phyloP scores from a whole-genome alignment of 1,140 invertebrate genomes.

The Leptinotarsa texana region DNA sequence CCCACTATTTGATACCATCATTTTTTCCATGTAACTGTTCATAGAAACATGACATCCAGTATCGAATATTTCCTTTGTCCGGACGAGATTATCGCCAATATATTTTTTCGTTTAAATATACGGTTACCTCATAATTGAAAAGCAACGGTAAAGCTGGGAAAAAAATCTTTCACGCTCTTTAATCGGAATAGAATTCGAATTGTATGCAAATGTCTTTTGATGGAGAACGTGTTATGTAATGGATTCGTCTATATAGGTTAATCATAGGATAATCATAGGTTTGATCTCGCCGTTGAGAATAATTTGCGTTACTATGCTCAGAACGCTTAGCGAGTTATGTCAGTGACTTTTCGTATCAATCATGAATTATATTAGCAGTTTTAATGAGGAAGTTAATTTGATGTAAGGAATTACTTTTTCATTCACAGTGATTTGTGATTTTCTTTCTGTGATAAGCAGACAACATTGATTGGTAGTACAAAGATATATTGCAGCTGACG shows the following conservation, averaged over 20 bases:
- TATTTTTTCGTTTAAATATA: constrained; percentile 1
- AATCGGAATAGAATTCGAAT: constrained; percentile 2
- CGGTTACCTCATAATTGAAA: constrained; percentile 14
- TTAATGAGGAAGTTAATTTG: no score
- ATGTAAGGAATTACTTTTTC: no score
- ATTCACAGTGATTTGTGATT: no score
- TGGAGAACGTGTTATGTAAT: background rate
- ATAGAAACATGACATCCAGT: constrained; percentile 2
- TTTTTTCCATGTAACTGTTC: background rate
- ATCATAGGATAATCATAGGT: constrained; percentile 5
- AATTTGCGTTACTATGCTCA: background rate
- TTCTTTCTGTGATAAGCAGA: no score
- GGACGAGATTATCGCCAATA: background rate
- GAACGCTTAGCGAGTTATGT: background rate
- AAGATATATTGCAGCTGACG: no score
- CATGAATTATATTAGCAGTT: no score
- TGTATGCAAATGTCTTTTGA: constrained; percentile 10
- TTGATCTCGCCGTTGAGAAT: background rate
- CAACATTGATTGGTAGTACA: no score
- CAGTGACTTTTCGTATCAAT: no score
- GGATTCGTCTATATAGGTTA: background rate
- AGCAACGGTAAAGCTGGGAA: constrained; percentile 7
- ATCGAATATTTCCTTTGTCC: background rate
- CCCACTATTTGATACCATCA: background rate
- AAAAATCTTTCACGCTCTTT: background rate